These are phyloP conservation scores for Hypanus sabinus DNA, from an alignment of 2,113 vertebrate genomes.

Conservation along the genomic window DNA sequence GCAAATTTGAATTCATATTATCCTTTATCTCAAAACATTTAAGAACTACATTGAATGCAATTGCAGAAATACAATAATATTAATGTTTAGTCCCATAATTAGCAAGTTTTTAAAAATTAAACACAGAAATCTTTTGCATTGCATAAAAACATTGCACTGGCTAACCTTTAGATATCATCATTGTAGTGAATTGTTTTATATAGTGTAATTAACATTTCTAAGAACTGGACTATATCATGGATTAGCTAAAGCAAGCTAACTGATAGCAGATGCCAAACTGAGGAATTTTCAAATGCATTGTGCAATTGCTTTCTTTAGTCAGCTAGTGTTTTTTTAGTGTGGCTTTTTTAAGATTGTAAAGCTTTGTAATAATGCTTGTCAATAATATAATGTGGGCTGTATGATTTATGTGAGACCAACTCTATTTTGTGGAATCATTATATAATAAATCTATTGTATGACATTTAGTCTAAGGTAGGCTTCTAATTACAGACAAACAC, in stretches of 20 bases:
- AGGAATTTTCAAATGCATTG: not conserved
- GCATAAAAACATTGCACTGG: not conserved
- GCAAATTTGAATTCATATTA: not conserved
- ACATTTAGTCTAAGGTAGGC: not conserved
- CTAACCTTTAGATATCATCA: not conserved
- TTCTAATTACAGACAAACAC: not conserved
- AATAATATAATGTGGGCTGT: not conserved
- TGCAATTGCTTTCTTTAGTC: not conserved
- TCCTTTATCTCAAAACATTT: not conserved
- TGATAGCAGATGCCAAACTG: not conserved
- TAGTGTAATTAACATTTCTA: not conserved
- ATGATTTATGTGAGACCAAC: not conserved
- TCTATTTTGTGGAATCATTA: not conserved
- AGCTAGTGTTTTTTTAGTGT: not conserved
- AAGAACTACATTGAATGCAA: not conserved
- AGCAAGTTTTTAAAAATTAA: not conserved
- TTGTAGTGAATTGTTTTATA: not conserved
- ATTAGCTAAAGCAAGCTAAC: not conserved
- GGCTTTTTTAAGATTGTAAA: not conserved
- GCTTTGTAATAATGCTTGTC: not conserved
- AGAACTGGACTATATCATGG: not conserved
- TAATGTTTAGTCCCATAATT: too few relatives aligned
- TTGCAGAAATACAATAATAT: not conserved
- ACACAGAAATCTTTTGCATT: not conserved
- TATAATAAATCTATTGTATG: constrained; percentile 3